Evolutionary conservation across 2,888 invertebrate species (phyloP), one percentile per base, ranked within the genome.

Genomic region (Drosophila histrio): DNA sequence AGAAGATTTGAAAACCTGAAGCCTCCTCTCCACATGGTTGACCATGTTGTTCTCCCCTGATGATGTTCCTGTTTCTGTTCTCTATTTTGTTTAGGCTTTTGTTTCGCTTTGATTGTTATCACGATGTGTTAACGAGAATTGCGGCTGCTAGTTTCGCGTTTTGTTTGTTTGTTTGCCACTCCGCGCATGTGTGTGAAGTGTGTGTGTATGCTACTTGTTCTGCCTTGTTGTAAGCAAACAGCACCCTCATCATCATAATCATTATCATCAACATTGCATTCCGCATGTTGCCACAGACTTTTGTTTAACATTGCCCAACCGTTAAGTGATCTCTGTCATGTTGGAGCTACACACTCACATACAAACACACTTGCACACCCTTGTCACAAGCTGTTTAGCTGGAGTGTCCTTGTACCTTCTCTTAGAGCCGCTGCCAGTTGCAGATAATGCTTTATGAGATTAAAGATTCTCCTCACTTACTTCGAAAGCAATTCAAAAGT

Each of bases 51-150:
- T 50, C 56, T 32, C 52, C 58, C 56, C 72, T 71, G 56, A 44
- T 71, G 61, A 52, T 71, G 61, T 36, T 53, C 53, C 67, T 30
- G 36, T 32, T 43, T 32, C 52, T 44, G 34, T 22, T 26, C 36
- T 56, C 38, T 54, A 21, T 21, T 30, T 39, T 41, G 39, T 56
- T 62, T 73, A 44, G 67, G 78, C 80, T 80, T 80, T 83, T 81
- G 80, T 83, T 78, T 68, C 71, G 64, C 62, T 70, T 67, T 76
- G 82, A 81, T 81, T 81, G 77, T 72, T 84, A 84, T 84, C 81
- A 77, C 71, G 43, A 67, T 67, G 76, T 75, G 79, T 65, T 79
- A 74, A 70, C 72, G 75, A 69, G 67, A 77, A 65, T 58, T 63
- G 66, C 54, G 66, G 54, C 63, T 57, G 72, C 69, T 67, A 77